A percentile compares a stretch with the other conserved stretches of the same genome.
Evolutionary conservation across 2,888 invertebrate species (phyloP).

Genomic region (Mesochorus sp.): DNA sequence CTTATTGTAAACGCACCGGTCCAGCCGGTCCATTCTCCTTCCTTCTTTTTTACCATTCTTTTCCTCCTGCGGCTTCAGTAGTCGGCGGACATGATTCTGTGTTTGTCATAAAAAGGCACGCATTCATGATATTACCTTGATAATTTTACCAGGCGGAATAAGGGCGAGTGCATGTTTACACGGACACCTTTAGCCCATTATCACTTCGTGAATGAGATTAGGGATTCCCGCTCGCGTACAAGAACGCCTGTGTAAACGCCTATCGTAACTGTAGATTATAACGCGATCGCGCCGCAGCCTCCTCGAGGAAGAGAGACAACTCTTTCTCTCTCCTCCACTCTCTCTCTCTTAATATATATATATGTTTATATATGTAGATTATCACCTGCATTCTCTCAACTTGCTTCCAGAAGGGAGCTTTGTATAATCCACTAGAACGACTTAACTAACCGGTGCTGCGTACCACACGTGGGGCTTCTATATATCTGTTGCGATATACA

Average conservation of each 20-base stretch:
- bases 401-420: slow-evolving; percentile 4
- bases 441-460: slow-evolving; percentile 38
- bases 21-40: slow-evolving; percentile 37
- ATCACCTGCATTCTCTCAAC: slow-evolving; percentile 53
- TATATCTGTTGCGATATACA: background rate
- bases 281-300: slow-evolving; percentile 42
- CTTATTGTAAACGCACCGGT: slow-evolving; percentile 49
- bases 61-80: background rate
- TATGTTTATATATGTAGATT: too few species aligned
- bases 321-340: too few species aligned
- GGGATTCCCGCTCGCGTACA: slow-evolving; percentile 48
- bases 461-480: background rate
- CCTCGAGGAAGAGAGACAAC: slow-evolving; percentile 30
- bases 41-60: slow-evolving; percentile 8
- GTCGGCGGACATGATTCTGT: slow-evolving; percentile 1
- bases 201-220: slow-evolving; percentile 63
- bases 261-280: slow-evolving; percentile 24
- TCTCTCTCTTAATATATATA: too few species aligned
- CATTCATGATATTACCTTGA: slow-evolving; percentile 56
- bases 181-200: slow-evolving; percentile 63
- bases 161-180: slow-evolving; percentile 61
- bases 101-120: slow-evolving; percentile 39
- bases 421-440: slow-evolving; percentile 56
- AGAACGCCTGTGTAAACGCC: slow-evolving; percentile 33
- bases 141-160: slow-evolving; percentile 60